Base-by-base conservation (phyloP, 2,888 invertebrate genomes). In the Sericinus montela region DNA sequence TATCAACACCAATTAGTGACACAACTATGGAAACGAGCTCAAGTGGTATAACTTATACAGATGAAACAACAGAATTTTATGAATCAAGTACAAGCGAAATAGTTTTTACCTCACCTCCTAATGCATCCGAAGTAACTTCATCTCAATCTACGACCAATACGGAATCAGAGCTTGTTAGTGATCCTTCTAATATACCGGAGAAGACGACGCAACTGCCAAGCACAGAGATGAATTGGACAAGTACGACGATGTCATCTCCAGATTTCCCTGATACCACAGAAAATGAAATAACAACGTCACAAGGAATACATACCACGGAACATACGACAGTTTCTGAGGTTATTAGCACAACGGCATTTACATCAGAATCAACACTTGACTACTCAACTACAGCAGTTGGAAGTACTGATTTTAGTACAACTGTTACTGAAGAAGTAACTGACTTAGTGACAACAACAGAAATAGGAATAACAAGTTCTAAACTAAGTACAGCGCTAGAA, bases 361-460 rank as follows among this genome's bases (percentile, higher is more conserved):
- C 46, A 13, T 38, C 54, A 29, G 30, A 29, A 3, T 39, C 9
- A 30, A 29, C 40, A 9, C 5, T 14, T 30, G 13, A 9, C 1
- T 16, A 15, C 30, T 16, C 30, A 30, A 15, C 40, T n/a, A 10
- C 16, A 11, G 23, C 9, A 7, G 3, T 19, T 9, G 8, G 4
- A 25, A 8, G 6, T 7, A 8, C 25, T 2, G 25, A 25, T 25
- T 13, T 19, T 32, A 46, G 23, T 4, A 36, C 45, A 39, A 45
- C 25, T n/a, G 50, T 46, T 13, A 37, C 48, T 30, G 37, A 48
- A 40, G 30, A 44, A 10, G 36, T 44, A 19, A 40, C 45, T 3
- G 51, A 32, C 5, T n/a, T 44, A 3, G 43, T 30, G 37, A 36
- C 35, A 0, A 45, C 55, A 10, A 52, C 49, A 28, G 19, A 45